A percentile compares a stretch with the other conserved stretches of the same genome.
Conservation (phyloP, 2,113 vertebrate genomes). For the Henicopernis longicauda region DNA sequence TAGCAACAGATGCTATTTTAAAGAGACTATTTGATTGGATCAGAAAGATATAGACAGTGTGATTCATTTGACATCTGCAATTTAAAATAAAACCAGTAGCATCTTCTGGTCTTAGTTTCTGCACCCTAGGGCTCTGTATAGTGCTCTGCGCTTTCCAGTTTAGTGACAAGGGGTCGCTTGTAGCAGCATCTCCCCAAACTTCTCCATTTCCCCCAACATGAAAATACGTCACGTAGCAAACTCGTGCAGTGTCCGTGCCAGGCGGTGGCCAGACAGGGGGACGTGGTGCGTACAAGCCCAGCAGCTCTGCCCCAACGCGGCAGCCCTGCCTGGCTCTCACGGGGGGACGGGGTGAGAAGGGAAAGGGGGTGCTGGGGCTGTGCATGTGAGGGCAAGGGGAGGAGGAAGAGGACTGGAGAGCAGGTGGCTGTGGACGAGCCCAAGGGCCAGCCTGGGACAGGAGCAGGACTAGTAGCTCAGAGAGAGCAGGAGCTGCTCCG, state of each 20-base stretch:
- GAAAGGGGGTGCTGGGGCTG: neutral
- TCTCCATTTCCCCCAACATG: neutral
- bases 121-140: neutral
- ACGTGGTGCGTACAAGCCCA: neutral
- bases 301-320: neutral
- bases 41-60: neutral
- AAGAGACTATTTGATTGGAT: neutral
- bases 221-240: neutral
- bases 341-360: accelerated
- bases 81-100: neutral
- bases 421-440: neutral
- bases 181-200: neutral
- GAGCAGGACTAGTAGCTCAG: neutral
- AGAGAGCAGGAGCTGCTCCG: neutral
- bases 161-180: neutral
- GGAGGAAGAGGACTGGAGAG: neutral
- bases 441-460: neutral
- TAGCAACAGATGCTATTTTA: neutral
- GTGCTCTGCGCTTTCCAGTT: neutral
- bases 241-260: neutral
- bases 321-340: neutral
- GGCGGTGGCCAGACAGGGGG: accelerated
- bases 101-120: neutral
- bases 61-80: neutral
- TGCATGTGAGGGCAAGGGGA: neutral